Evolutionary conservation across 2,888 invertebrate species (phyloP).

Genomic region (Willowsia nigromaculata): DNA sequence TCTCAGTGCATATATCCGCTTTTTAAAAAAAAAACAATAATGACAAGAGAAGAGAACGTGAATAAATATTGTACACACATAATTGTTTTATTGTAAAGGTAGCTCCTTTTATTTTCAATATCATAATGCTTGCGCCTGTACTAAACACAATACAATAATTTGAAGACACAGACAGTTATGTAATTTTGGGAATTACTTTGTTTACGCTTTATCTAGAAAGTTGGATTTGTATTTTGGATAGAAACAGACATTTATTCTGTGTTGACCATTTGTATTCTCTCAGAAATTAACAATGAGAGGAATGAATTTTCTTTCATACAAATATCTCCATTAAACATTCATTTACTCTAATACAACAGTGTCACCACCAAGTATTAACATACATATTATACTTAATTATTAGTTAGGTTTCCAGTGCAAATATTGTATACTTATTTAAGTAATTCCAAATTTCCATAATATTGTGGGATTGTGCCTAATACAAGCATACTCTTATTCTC

Average conservation of each 20-base stretch:
- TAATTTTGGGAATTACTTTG: conserved; percentile 27
- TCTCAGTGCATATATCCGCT: too few species aligned
- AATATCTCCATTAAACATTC: not conserved
- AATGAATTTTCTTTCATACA: not conserved
- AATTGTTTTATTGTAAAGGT: conserved; percentile 37
- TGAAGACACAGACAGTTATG: conserved; percentile 45
- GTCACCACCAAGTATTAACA: not conserved
- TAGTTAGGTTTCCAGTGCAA: conserved; percentile 51
- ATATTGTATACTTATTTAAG: not conserved
- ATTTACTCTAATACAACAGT: not conserved
- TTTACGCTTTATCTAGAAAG: conserved; percentile 17
- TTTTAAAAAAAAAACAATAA: too few species aligned
- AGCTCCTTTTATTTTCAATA: conserved; percentile 31
- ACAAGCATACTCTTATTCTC: not conserved
- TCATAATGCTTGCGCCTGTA: conserved; percentile 31
- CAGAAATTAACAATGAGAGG: not conserved
- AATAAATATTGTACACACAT: not conserved
- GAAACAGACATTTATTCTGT: not conserved
- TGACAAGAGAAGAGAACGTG: too few species aligned
- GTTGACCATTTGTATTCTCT: not conserved
- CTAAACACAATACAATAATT: conserved; percentile 44
- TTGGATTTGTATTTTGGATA: not conserved
- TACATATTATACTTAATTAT: not conserved
- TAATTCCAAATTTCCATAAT: not conserved
- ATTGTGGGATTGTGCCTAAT: not conserved